A percentile compares a stretch with the other conserved stretches of the same genome.
phyloP scores from a whole-genome alignment of 2,888 invertebrate species.

The Ptychoptera contaminata region DNA sequence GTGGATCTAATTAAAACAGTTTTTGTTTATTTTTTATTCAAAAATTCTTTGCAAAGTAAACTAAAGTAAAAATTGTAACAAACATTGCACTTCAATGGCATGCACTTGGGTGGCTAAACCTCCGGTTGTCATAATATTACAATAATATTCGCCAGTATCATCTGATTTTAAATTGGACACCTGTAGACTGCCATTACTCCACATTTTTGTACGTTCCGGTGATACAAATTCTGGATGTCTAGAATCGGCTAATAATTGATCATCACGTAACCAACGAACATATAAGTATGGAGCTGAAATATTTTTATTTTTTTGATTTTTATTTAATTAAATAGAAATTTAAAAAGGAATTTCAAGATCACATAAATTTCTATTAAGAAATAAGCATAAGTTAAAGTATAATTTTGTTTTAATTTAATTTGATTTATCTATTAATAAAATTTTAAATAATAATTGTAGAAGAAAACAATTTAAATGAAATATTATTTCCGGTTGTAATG shows the following conservation, averaged over 20 bases:
- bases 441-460: neutral
- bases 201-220: slow-evolving; percentile 44
- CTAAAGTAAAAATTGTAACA: slow-evolving; percentile 25
- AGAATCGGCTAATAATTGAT: slow-evolving; percentile 45
- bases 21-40: neutral
- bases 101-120: slow-evolving; percentile 42
- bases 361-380: no score
- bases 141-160: slow-evolving; percentile 39
- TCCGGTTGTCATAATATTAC: slow-evolving; percentile 30
- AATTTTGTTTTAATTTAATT: neutral
- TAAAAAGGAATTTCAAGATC: no score
- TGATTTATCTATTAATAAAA: neutral
- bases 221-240: slow-evolving; percentile 32
- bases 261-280: slow-evolving; percentile 57
- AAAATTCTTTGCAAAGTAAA: neutral
- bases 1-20: slow-evolving; percentile 38
- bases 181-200: slow-evolving; percentile 56
- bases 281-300: slow-evolving; percentile 39
- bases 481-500: neutral
- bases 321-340: no score
- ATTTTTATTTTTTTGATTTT: no score
- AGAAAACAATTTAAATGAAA: no score
- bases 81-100: slow-evolving; percentile 63
- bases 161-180: slow-evolving; percentile 32
- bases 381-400: no score